Conservation (phyloP, 2,888 invertebrate species). For the Tipula confusa region DNA sequence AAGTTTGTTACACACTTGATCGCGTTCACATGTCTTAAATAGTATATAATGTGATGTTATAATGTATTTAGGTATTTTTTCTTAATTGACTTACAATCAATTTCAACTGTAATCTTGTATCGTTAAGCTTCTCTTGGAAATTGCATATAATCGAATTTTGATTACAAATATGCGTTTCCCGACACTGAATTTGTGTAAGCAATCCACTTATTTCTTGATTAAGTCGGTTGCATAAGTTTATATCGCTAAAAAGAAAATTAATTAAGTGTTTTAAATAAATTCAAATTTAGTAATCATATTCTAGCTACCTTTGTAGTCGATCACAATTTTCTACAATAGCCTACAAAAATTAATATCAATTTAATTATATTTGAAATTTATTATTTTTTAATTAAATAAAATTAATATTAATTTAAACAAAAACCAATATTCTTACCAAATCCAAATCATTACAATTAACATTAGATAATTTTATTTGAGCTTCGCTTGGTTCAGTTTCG, state of each 20-base stretch:
- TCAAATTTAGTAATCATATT: background rate
- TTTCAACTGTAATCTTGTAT: background rate
- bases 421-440: background rate
- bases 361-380: background rate
- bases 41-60: constrained; percentile 9
- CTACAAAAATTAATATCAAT: background rate
- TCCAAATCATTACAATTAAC: background rate
- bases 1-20: background rate
- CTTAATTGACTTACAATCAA: background rate
- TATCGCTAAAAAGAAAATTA: background rate
- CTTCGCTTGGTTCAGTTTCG: background rate
- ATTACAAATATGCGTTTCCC: background rate
- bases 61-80: background rate
- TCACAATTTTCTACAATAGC: background rate
- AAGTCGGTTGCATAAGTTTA: background rate
- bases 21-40: constrained; percentile 20
- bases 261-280: background rate
- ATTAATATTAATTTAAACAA: background rate
- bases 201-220: background rate
- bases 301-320: background rate
- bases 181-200: background rate
- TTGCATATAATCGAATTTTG: background rate
- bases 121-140: background rate
- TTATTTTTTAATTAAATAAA: background rate
- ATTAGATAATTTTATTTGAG: background rate